Percentiles rank a stretch among this genome's conserved stretches.
phyloP scores from a whole-genome alignment of 2,113 vertebrate species.

The Polypterus senegalus region DNA sequence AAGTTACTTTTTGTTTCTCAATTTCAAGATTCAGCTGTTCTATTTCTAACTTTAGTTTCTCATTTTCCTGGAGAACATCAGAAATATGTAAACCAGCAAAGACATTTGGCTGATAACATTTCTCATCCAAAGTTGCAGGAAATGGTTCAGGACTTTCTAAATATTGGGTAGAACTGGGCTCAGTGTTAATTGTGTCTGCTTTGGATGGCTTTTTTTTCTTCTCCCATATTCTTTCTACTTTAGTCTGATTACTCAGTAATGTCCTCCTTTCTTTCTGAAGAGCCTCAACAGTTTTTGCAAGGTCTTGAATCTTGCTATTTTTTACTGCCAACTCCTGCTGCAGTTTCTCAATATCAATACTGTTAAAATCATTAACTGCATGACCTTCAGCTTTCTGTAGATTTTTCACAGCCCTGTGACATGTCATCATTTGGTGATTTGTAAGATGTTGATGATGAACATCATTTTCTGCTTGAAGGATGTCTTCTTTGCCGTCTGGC shows the following conservation, averaged over 20 bases:
- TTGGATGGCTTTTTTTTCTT: slow-evolving; percentile 24
- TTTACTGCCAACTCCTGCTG: slow-evolving; percentile 67
- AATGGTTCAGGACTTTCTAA: slow-evolving; percentile 17
- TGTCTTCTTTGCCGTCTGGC: slow-evolving; percentile 36
- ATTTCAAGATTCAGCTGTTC: slow-evolving; percentile 48
- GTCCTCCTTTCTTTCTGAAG: slow-evolving; percentile 70
- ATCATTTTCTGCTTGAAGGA: slow-evolving; percentile 54
- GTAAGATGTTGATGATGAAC: slow-evolving; percentile 51
- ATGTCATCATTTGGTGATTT: slow-evolving; percentile 32
- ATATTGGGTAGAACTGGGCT: neutral
- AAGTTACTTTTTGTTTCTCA: slow-evolving; percentile 45
- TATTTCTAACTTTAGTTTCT: slow-evolving; percentile 47
- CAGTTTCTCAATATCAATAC: slow-evolving; percentile 54
- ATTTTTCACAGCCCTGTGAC: slow-evolving; percentile 31
- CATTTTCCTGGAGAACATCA: slow-evolving; percentile 70
- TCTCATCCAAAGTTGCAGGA: slow-evolving; percentile 40
- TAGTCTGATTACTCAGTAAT: slow-evolving; percentile 47
- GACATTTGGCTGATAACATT: slow-evolving; percentile 50
- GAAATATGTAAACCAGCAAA: slow-evolving; percentile 59
- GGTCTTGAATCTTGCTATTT: slow-evolving; percentile 65
- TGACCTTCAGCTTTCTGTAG: slow-evolving; percentile 34
- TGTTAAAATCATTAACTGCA: slow-evolving; percentile 45
- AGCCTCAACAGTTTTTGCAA: slow-evolving; percentile 69
- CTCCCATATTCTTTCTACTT: slow-evolving; percentile 17
- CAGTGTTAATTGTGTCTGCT: slow-evolving; percentile 18